A percentile compares a stretch with the other conserved stretches of the same genome.
These are phyloP conservation scores for Microplitis demolitor DNA, from an alignment of 1,140 invertebrate genomes.

Conservation along the genomic window DNA sequence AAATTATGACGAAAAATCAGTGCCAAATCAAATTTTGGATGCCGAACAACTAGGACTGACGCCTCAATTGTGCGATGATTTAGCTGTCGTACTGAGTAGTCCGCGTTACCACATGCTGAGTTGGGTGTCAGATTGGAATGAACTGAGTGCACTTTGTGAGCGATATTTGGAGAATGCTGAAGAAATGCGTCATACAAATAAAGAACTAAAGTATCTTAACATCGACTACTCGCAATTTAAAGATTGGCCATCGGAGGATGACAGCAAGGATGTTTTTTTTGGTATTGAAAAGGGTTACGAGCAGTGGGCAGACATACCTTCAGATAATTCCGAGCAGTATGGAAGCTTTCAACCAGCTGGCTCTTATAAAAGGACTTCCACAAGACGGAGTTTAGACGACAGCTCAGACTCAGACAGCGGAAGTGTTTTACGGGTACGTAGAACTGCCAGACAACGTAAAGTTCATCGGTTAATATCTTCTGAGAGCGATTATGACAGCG, in stretches of 20 bases:
- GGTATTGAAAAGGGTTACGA: slow-evolving; percentile 68
- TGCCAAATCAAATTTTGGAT: slow-evolving; percentile 60
- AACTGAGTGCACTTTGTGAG: slow-evolving; percentile 65
- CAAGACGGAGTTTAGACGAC: slow-evolving; percentile 51
- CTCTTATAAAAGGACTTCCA: slow-evolving; percentile 42
- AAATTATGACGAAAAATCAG: slow-evolving; percentile 60
- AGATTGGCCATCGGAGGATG: slow-evolving; percentile 62
- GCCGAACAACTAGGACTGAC: slow-evolving; percentile 64
- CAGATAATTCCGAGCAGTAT: slow-evolving; percentile 53
- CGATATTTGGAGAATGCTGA: slow-evolving; percentile 67
- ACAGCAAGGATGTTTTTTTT: slow-evolving; percentile 55
- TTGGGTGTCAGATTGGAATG: slow-evolving; percentile 67
- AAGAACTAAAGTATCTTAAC: slow-evolving; percentile 69
- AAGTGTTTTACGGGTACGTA: slow-evolving; percentile 40
- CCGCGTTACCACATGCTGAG: slow-evolving; percentile 68
- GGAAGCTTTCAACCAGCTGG: slow-evolving; percentile 53
- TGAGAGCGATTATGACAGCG: slow-evolving; percentile 60
- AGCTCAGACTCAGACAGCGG: slow-evolving; percentile 55
- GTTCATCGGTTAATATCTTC: slow-evolving; percentile 56
- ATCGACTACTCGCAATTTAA: slow-evolving; percentile 71
- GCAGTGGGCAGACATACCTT: slow-evolving; percentile 55
- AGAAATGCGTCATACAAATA: slow-evolving; percentile 65
- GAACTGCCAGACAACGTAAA: slow-evolving; percentile 46
- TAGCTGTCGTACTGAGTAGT: slow-evolving; percentile 66
- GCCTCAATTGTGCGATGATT: slow-evolving; percentile 66